Conservation (phyloP, 2,888 invertebrate species). For the Plebejus anna region DNA sequence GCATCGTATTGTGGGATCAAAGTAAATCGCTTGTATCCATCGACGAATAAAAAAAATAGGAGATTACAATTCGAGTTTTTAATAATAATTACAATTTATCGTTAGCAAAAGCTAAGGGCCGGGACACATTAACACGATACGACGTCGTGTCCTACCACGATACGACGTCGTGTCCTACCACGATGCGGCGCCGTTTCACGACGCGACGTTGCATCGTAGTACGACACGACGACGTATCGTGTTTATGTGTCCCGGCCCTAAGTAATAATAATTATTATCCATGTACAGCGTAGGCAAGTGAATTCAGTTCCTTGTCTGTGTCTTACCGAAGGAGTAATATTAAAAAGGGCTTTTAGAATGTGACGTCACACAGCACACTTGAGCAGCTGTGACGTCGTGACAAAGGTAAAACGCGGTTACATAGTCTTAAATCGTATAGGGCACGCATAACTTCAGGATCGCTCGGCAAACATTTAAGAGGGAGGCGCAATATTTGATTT, state of each 20-base stretch:
- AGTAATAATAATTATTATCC: conserved; percentile 15
- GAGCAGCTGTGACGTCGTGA: too few species aligned
- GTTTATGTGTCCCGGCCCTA: too few species aligned
- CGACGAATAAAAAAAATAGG: conserved; percentile 15
- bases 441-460: too few species aligned
- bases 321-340: neutral
- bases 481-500: too few species aligned
- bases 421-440: too few species aligned
- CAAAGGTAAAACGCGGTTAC: neutral
- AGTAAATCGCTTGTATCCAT: neutral
- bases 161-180: too few species aligned
- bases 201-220: too few species aligned
- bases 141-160: too few species aligned
- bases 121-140: too few species aligned
- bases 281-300: conserved; percentile 31
- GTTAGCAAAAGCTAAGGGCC: conserved; percentile 24
- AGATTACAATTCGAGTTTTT: conserved; percentile 33
- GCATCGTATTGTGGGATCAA: neutral
- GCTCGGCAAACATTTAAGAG: too few species aligned
- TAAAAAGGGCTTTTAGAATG: neutral
- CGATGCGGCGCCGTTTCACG: too few species aligned
- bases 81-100: conserved; percentile 31
- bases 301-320: conserved; percentile 27
- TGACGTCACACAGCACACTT: neutral
- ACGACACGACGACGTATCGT: too few species aligned